A percentile compares a stretch with the other conserved stretches of the same genome.
phyloP scores from a whole-genome alignment of 2,797 vertebrate species.

The Mycteria americana region DNA sequence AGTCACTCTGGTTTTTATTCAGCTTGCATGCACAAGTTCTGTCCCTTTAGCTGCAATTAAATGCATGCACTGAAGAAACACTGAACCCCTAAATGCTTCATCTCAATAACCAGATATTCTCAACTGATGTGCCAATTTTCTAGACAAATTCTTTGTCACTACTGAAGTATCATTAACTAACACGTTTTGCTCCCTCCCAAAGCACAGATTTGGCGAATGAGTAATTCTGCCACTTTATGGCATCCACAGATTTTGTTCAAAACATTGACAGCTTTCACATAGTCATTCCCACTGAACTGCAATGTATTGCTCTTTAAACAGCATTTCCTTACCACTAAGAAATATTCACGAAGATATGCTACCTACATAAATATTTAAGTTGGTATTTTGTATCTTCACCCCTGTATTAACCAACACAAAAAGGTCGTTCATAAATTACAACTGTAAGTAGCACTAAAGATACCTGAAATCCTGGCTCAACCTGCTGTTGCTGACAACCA shows the following conservation, averaged over 20 bases:
- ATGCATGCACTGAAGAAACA: background rate
- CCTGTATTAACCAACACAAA: slow-evolving; percentile 11
- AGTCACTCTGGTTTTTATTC: background rate
- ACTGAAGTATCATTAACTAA: slow-evolving; percentile 19
- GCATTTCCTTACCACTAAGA: slow-evolving; percentile 3
- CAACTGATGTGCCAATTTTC: background rate
- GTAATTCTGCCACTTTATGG: slow-evolving; percentile 54
- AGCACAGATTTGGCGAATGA: slow-evolving; percentile 53
- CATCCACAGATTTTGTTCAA: slow-evolving; percentile 59
- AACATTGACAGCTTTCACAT: slow-evolving; percentile 63
- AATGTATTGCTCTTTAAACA: slow-evolving; percentile 41
- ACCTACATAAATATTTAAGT: slow-evolving; percentile 56
- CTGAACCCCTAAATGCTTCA: background rate
- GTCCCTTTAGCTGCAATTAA: background rate
- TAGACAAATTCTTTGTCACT: slow-evolving; percentile 24
- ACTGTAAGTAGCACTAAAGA: background rate
- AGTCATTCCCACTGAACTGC: slow-evolving; percentile 45
- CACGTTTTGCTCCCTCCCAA: slow-evolving; percentile 39
- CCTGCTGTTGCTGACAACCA: background rate
- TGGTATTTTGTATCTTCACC: slow-evolving; percentile 8
- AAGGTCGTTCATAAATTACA: background rate
- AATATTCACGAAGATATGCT: background rate
- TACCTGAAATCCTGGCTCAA: background rate
- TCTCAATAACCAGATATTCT: background rate
- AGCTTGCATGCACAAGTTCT: background rate